Conservation (phyloP, 2,113 vertebrate species). For the Cinclus cinclus region DNA sequence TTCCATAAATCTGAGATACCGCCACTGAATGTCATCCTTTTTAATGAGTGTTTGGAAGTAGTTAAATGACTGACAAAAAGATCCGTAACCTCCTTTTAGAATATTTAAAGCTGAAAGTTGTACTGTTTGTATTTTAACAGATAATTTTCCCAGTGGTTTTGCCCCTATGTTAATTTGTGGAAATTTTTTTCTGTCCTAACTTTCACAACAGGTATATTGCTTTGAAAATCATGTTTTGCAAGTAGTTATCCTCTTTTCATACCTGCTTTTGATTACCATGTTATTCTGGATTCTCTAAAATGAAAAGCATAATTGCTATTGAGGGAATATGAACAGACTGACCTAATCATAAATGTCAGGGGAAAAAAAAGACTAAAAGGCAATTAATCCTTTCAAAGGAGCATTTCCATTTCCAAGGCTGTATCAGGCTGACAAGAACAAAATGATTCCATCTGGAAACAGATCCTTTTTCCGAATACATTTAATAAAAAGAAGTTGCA, state of each 20-base stretch:
- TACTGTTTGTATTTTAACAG: not conserved
- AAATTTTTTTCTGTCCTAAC: not conserved
- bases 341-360: not conserved
- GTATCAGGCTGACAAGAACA: slow-evolving; percentile 6
- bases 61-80: not conserved
- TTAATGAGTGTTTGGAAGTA: not conserved
- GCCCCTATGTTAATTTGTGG: not conserved
- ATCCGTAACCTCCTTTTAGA: not conserved
- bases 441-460: slow-evolving; percentile 34
- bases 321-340: not conserved
- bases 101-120: not conserved
- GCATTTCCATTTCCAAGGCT: slow-evolving; percentile 23
- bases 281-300: slow-evolving; percentile 2
- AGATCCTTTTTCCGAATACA: not conserved
- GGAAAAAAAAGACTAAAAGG: not conserved
- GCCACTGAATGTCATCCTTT: not conserved
- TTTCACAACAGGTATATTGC: not conserved
- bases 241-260: not conserved
- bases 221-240: not conserved
- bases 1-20: not conserved
- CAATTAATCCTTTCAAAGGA: slow-evolving; percentile 25
- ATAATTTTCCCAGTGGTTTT: not conserved
- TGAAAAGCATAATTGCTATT: not conserved
- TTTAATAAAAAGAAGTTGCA: slow-evolving; percentile 29
- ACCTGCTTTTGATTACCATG: not conserved